phyloP scores from a whole-genome alignment of 2,113 vertebrate species.

The Hippoglossus stenolepis region DNA sequence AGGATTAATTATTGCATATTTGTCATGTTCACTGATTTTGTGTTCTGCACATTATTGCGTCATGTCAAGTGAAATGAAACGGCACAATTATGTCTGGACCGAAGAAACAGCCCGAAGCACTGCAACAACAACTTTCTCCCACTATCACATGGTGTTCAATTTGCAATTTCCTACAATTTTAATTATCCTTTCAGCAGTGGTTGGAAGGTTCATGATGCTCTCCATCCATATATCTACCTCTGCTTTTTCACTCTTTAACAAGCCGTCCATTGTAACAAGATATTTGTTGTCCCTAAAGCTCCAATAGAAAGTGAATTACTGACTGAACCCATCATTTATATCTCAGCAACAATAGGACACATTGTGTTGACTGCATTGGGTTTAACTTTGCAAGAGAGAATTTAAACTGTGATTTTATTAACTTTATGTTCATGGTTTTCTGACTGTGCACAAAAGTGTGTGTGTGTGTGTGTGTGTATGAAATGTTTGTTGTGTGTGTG shows the following conservation, averaged over 20 bases:
- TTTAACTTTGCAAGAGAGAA: neutral
- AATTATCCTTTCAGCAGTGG: neutral
- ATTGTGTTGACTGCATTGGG: neutral
- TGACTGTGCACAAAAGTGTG: neutral
- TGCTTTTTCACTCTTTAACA: neutral
- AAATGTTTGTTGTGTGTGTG: neutral
- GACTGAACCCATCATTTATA: neutral
- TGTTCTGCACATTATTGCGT: neutral
- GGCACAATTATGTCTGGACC: constrained; percentile 12
- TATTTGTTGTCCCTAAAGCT: constrained; percentile 8
- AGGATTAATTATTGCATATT: neutral
- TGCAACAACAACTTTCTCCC: neutral
- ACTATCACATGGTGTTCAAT: constrained; percentile 9
- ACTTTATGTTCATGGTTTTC: neutral
- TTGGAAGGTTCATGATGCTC: constrained; percentile 19
- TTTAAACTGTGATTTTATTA: neutral
- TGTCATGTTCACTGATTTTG: neutral
- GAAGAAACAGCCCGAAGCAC: neutral
- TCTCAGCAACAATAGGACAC: neutral
- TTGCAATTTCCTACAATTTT: constrained; percentile 7
- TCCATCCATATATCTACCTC: constrained; percentile 25
- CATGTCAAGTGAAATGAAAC: constrained; percentile 13
- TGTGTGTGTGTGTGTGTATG: neutral
- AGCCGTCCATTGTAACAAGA: neutral
- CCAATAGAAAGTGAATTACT: constrained; percentile 18